Evolutionary conservation across 1,140 invertebrate species (phyloP), one percentile per base, ranked within the genome.

Genomic region (Camponotus vicinus): DNA sequence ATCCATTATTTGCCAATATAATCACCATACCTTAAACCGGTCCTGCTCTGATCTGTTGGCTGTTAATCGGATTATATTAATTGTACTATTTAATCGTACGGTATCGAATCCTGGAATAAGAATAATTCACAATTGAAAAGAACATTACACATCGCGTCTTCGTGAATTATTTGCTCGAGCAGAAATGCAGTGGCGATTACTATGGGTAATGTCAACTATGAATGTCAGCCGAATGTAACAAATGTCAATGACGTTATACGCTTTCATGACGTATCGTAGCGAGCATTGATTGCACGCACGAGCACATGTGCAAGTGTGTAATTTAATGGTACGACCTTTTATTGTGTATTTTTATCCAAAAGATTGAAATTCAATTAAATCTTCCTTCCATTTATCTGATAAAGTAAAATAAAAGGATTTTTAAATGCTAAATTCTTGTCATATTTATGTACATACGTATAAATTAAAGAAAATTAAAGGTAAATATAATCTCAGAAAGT

Each of bases 171-270:
- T n/a, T 32, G 27, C 57, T 13, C 45, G 13, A 55, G n/a, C 55
- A 57, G 66, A 84, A 84, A 78, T 55, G 70, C 73, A 27, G n/a
- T 64, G 64, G 63, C 69, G 69, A 87, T 86, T 67, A 86, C 45
- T 64, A 55, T 63, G 69, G 71, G 52, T 89, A 90, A 90, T 89
- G 88, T 90, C 86, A 90, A 80, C 52, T 82, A 76, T 78, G 88
- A 90, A 90, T 88, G 89, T 90, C 88, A 87, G 63, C 42, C n/a
- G 32, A 82, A 73, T 64, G 34, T 42, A 27, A 59, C 15, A 67
- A 90, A 85, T 85, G 71, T 71, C 86, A 87, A 89, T 90, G 79
- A 64, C 69, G 75, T 67, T n/a, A 9, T 49, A 32, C 42, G 57
- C 76, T 83, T 89, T 77, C 57, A 64, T 21, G 61, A 27, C 27